Conservation (phyloP, 2,113 vertebrate species). For the Xenus cinereus region DNA sequence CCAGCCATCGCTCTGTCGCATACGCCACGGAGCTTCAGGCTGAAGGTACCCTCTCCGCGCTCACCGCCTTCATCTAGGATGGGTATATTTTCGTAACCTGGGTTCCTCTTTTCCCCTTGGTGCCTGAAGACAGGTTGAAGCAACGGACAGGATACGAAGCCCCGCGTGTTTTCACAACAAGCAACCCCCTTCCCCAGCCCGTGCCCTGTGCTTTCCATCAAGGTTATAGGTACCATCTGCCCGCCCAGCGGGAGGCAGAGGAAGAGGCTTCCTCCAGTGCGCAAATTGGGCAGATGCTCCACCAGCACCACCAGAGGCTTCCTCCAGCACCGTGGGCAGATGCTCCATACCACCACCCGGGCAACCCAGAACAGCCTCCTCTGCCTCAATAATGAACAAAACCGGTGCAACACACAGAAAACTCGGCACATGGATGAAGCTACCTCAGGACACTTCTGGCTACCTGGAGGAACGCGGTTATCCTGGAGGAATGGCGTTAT, state of each 20-base stretch:
- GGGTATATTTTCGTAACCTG: background rate
- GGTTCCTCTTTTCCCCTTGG: background rate
- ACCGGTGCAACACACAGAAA: fast-evolving
- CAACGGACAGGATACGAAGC: background rate
- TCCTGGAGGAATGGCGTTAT: background rate
- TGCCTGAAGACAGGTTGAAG: background rate
- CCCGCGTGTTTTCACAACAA: background rate
- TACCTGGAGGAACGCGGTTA: background rate
- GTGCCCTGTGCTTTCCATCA: background rate
- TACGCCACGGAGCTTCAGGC: background rate
- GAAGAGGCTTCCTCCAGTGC: background rate
- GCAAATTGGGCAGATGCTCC: background rate
- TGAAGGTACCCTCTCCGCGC: fast-evolving
- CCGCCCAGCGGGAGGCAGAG: background rate
- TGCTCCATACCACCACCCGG: background rate
- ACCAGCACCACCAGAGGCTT: too few species aligned
- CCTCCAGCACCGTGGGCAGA: too few species aligned
- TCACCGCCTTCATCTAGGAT: background rate
- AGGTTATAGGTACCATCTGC: conserved; percentile 1
- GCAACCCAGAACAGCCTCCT: background rate
- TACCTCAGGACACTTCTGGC: background rate
- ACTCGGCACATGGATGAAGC: fast-evolving
- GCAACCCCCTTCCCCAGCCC: background rate
- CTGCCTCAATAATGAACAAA: fast-evolving
- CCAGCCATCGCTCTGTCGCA: background rate